These are phyloP conservation scores for Trichopria drosophilae DNA, from an alignment of 2,888 invertebrate species.

Conservation along the genomic window DNA sequence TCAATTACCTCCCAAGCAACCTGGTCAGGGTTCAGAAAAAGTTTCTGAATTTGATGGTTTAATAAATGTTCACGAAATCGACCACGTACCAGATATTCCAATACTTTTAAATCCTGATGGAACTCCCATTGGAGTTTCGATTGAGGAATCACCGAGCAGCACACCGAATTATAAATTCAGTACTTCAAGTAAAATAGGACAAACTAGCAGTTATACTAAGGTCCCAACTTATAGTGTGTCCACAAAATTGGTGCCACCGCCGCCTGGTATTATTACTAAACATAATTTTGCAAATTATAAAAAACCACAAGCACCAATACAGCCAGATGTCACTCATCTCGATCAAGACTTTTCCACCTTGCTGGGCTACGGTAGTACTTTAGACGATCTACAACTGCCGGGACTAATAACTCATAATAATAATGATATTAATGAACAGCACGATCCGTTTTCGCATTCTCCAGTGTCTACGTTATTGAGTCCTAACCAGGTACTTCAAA, in stretches of 20 bases:
- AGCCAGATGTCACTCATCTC: constrained; percentile 40
- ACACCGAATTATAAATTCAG: constrained; percentile 26
- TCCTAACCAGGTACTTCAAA: constrained; percentile 54
- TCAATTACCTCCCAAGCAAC: constrained; percentile 66
- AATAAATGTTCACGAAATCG: constrained; percentile 48
- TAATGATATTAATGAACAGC: constrained; percentile 43
- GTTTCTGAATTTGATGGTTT: constrained; percentile 33
- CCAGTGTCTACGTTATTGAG: constrained; percentile 51
- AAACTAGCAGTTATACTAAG: constrained; percentile 39
- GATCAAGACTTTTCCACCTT: constrained; percentile 45
- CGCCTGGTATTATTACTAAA: too few species aligned
- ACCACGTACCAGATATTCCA: constrained; percentile 54
- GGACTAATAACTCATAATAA: constrained; percentile 45
- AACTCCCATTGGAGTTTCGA: constrained; percentile 44
- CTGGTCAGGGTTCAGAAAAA: constrained; percentile 33
- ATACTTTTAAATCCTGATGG: constrained; percentile 53
- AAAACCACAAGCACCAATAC: constrained; percentile 32
- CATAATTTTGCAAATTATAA: too few species aligned
- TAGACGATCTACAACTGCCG: constrained; percentile 50
- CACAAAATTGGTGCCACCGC: constrained; percentile 38
- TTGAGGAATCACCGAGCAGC: neutral
- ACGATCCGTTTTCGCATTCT: constrained; percentile 37
- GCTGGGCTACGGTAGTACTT: constrained; percentile 47
- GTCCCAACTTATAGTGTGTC: constrained; percentile 44
- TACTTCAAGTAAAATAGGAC: constrained; percentile 29